Evolutionary conservation across 2,888 invertebrate genomes (phyloP), one percentile per base, ranked within the genome.

Genomic region (Euplexia lucipara): DNA sequence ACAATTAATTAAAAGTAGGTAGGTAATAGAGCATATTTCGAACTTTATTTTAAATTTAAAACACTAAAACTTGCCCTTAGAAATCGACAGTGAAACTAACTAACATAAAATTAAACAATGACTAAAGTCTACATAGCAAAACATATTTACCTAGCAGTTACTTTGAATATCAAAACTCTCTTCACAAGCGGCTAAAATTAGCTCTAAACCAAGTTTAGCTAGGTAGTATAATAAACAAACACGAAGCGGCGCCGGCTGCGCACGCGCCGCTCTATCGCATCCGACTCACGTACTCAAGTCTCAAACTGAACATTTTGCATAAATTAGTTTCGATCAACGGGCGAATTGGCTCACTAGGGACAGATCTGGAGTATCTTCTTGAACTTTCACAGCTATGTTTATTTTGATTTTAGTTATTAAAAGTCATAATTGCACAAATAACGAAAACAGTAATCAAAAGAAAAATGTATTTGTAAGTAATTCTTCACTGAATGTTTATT

Each of bases 181-280:
- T 57, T 2, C 26, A 2, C 26, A 5, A 26, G 32, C 5, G n/a
- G 20, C 37, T 67, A 69, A 49, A 37, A 44, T 26, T 49, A 68
- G 26, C 47, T 30, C 10, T 18, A 34, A n/a, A 3, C 1, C 6
- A 32, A 1, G 9, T n/a, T 41, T 9, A 35, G 48, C 34, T n/a
- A 22, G 41, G 8, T 22, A 9, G 30, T 12, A 16, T 8, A n/a
- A n/a, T n/a, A 30, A 34, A 37, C 5, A 35, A 34, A 14, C 10
- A 26, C 20, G 26, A 34, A 47, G 39, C 56, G 9, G 1, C 39
- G 34, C 14, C 6, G 3, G 12, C 41, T 34, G 22, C 26, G 20
- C 12, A n/a, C 39, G 39, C 39, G 39, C 8, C n/a, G n/a, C 39
- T 7, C 34, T 0, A 14, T 10, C 22, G 1, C 8, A 10, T 3